Conservation (phyloP, 2,113 vertebrate species). For the Antechinus flavipes region DNA sequence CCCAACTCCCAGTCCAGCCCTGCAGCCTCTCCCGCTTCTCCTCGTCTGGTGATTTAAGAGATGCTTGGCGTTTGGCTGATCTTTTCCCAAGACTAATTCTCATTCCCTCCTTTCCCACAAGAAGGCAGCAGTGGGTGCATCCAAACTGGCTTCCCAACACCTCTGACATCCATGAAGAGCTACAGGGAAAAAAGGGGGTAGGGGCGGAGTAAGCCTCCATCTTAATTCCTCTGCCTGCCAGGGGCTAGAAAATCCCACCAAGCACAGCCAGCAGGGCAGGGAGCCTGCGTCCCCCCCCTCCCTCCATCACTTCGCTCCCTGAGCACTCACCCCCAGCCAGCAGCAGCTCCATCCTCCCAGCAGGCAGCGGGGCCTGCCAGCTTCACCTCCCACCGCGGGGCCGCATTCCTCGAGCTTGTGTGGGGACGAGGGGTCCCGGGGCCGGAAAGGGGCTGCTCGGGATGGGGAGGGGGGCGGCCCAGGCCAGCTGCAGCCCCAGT, state of each 20-base stretch:
- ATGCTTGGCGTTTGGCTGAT: background rate
- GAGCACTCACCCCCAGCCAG: background rate
- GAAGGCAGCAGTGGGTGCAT: background rate
- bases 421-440: background rate
- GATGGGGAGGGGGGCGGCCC: background rate
- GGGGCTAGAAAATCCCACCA: background rate
- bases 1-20: background rate
- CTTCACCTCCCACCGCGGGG: slow-evolving; percentile 6
- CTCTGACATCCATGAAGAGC: background rate
- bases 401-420: background rate
- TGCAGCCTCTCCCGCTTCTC: background rate
- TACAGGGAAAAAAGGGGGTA: background rate
- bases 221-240: background rate
- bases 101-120: background rate
- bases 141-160: background rate
- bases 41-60: background rate
- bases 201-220: background rate
- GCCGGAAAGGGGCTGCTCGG: background rate
- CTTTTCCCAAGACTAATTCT: background rate
- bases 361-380: slow-evolving; percentile 19
- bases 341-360: background rate
- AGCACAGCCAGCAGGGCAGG: background rate
- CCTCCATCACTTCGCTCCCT: background rate
- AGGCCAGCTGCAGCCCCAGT: background rate
- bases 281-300: background rate